These are phyloP conservation scores for Sciaenops ocellatus DNA, from an alignment of 2,797 vertebrate genomes.

Conservation along the genomic window DNA sequence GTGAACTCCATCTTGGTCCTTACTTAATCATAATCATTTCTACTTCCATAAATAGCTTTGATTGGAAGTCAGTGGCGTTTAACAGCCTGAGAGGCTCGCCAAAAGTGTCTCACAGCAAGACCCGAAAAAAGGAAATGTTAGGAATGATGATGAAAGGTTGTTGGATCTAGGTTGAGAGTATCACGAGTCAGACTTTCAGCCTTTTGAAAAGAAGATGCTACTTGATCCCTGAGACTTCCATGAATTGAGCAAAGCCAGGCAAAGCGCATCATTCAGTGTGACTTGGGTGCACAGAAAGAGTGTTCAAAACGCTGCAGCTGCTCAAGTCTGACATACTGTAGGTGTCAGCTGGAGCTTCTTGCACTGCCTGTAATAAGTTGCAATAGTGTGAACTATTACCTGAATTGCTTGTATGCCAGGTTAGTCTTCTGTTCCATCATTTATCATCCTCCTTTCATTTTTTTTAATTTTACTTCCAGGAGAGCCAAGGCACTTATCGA, in stretches of 20 bases:
- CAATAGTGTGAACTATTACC: background rate
- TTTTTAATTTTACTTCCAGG: constrained; percentile 71
- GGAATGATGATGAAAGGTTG: background rate
- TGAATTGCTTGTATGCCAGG: background rate
- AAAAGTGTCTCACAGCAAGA: background rate
- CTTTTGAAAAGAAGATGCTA: background rate
- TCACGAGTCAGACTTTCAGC: background rate
- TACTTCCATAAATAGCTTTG: background rate
- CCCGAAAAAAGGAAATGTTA: background rate
- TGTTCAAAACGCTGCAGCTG: background rate
- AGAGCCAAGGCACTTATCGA: constrained; percentile 94
- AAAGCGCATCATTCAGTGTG: background rate
- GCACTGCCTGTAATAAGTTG: background rate
- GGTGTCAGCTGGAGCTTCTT: background rate
- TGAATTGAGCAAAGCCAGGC: background rate
- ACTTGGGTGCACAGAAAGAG: background rate
- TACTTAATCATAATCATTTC: background rate
- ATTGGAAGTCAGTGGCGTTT: background rate
- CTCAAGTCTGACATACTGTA: too few relatives aligned
- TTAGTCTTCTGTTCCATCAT: background rate
- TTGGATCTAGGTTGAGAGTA: background rate
- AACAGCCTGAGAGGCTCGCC: background rate
- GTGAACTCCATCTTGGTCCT: background rate
- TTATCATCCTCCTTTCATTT: background rate
- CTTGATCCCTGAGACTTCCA: background rate